These are phyloP conservation scores for Zootermopsis nevadensis DNA, from an alignment of 2,888 invertebrate species.

Conservation along the genomic window DNA sequence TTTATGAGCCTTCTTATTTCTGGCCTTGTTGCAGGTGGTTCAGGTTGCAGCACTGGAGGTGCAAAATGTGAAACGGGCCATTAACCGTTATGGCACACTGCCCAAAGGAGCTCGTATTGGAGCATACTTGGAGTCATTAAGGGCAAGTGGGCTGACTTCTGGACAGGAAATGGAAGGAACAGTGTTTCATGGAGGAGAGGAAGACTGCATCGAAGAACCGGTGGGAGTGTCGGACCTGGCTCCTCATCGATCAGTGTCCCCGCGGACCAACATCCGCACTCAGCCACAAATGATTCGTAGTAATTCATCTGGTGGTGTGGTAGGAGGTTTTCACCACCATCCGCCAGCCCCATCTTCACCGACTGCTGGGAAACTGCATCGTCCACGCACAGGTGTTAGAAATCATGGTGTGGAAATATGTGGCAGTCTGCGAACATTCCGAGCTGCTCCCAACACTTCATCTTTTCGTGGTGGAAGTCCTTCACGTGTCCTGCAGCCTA, in stretches of 20 bases:
- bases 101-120: conserved; percentile 97
- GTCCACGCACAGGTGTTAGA: conserved; percentile 63
- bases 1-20: no score
- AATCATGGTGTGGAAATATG: conserved; percentile 45
- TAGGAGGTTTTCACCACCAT: conserved; percentile 47
- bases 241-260: conserved; percentile 70
- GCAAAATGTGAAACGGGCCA: conserved; percentile 93
- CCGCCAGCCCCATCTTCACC: conserved; percentile 53
- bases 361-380: conserved; percentile 70
- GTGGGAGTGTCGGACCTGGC: conserved; percentile 60
- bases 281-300: conserved; percentile 87
- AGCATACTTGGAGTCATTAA: conserved; percentile 93
- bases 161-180: conserved; percentile 48
- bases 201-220: conserved; percentile 59
- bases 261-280: conserved; percentile 73
- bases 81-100: conserved; percentile 94
- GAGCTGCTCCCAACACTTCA: conserved; percentile 44
- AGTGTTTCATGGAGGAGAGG: conserved; percentile 47
- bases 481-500: conserved; percentile 77
- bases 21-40: conserved; percentile 65
- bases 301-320: conserved; percentile 82
- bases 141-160: conserved; percentile 77
- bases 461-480: conserved; percentile 67
- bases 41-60: conserved; percentile 94
- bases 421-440: conserved; percentile 55